Base-by-base conservation (phyloP, 2,888 invertebrate genomes). In the Sinohyriopsis cumingii region DNA sequence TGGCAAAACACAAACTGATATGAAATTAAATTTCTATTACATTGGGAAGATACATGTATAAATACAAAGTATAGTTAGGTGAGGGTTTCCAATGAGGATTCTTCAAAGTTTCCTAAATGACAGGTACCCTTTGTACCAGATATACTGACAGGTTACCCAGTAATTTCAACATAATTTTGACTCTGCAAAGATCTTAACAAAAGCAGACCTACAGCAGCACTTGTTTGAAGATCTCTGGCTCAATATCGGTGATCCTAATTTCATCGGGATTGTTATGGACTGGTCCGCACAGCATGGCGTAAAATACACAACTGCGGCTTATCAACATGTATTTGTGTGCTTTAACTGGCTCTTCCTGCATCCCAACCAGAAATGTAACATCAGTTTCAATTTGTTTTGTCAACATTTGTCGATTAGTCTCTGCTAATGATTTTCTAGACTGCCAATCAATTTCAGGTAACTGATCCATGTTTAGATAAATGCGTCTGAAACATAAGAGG, bases 241-340 rank as follows among this genome's bases (percentile, higher is more conserved):
- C 74, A 18, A 82, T 75, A 67, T 81, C 80, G 0, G 78, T 78
- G 18, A 81, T 76, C 9, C 62, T 57, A 24, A 81, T 71, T 33
- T 72, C 72, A n/a, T 72, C 70, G 15, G 72, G 61, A n/a, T 73
- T 67, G n/a, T 66, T 72, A 45, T 45, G 45, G 64, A 79, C 65
- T 7, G 71, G 66, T 67, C 78, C 78, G 28, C 64, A 67, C 53
- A 82, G 70, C 82, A 82, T 82, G n/a, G 78, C 80, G 63, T 72
- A 73, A 64, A 82, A 82, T 5, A 82, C 80, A 54, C 75, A 75
- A 67, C 82, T 82, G 28, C 82, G 73, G 65, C 80, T 81, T n/a
- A 76, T 74, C 15, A 82, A 67, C 9, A 81, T 70, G 59, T 77
- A 82, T 59, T 76, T 78, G 67, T 82, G 82, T 0, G 82, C 82